Evolutionary conservation across 2,797 vertebrate species (phyloP).

Genomic region (Malurus splendens): DNA sequence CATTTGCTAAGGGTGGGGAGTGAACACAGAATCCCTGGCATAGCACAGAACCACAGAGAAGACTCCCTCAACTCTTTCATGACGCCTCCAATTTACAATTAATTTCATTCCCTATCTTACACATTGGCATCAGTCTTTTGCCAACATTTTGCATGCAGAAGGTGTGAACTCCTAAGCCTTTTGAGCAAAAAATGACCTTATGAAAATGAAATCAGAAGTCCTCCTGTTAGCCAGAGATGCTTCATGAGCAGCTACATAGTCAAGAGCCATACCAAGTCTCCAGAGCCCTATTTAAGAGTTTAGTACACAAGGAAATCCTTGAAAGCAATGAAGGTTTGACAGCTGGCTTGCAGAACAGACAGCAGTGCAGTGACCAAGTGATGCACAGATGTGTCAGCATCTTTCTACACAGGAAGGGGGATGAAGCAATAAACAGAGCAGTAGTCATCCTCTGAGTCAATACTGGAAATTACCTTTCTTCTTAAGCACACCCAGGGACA

Average conservation of each 20-base stretch:
- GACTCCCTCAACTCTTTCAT: neutral
- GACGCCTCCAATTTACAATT: neutral
- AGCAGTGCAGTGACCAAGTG: neutral
- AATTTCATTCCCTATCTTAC: neutral
- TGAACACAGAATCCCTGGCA: neutral
- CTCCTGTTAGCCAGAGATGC: neutral
- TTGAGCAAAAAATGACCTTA: neutral
- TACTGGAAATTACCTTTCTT: neutral
- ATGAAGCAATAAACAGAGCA: neutral
- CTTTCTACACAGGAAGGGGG: neutral
- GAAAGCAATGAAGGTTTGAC: neutral
- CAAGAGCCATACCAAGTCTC: neutral
- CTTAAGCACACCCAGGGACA: neutral
- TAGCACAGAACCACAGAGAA: neutral
- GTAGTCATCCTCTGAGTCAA: conserved; percentile 1
- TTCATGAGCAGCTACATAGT: neutral
- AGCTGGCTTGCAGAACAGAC: neutral
- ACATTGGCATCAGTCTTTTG: neutral
- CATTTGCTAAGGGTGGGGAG: neutral
- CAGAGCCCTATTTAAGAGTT: neutral
- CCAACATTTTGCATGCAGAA: neutral
- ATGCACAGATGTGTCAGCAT: conserved; percentile 22
- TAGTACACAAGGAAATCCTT: neutral
- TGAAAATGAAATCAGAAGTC: neutral
- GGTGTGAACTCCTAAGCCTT: neutral